Conservation (phyloP, 1,140 invertebrate species). For the Musca domestica region DNA sequence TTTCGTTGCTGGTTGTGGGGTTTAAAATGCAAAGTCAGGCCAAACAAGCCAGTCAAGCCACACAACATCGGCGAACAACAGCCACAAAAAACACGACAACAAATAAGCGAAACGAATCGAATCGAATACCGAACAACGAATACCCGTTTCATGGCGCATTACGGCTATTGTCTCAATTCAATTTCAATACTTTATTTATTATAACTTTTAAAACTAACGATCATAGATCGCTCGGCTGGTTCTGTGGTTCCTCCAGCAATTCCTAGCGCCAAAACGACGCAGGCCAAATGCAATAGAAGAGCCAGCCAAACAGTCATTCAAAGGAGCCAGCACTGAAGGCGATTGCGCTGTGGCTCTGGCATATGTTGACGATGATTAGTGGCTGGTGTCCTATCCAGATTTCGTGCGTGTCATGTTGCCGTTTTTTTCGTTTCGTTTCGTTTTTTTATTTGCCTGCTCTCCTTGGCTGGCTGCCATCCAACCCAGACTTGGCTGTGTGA, state of each 20-base stretch:
- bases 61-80: neutral
- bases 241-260: neutral
- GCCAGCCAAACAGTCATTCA: neutral
- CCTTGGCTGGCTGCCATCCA: no score
- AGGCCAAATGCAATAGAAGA: neutral
- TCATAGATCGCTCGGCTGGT: neutral
- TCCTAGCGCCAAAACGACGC: neutral
- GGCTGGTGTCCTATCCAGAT: constrained; percentile 6
- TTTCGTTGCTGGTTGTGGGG: no score
- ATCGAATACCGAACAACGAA: no score
- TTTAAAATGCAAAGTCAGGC: no score
- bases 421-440: neutral
- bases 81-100: neutral
- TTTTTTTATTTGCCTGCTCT: no score
- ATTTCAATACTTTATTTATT: no score
- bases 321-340: no score
- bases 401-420: constrained; percentile 11
- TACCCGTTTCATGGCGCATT: no score
- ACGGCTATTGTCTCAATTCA: no score
- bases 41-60: neutral
- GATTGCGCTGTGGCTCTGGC: neutral
- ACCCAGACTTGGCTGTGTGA: no score
- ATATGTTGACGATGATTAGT: constrained; percentile 11
- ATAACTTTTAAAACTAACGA: no score
- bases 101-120: neutral